Conservation (phyloP, 2,888 invertebrate genomes). For the Pandemis cinnamomeana region DNA sequence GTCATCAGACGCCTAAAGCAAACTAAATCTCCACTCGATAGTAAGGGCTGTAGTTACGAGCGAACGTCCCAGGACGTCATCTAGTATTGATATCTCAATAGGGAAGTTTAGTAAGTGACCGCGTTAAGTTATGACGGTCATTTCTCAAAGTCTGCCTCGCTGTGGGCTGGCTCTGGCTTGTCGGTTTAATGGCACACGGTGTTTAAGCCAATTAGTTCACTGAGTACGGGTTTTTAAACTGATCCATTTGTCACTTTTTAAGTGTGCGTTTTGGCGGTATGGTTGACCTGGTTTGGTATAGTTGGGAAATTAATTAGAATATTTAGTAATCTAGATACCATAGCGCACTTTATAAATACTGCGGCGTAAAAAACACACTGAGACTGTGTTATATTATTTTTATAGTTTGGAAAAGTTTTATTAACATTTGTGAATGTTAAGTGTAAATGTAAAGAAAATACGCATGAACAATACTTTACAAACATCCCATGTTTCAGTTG, state of each 20-base stretch:
- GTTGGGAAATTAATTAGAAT: background rate
- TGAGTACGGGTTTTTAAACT: slow-evolving; percentile 30
- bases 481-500: no score
- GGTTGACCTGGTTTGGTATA: background rate
- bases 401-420: no score
- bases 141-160: slow-evolving; percentile 76
- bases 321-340: background rate
- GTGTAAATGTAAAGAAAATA: no score
- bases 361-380: no score
- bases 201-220: slow-evolving; percentile 76
- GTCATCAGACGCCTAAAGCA: slow-evolving; percentile 21
- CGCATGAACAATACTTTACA: no score
- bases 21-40: slow-evolving; percentile 44
- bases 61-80: slow-evolving; percentile 72
- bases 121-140: slow-evolving; percentile 77
- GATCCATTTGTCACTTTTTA: slow-evolving; percentile 16
- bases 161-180: slow-evolving; percentile 58
- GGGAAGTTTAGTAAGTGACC: slow-evolving; percentile 81
- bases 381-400: no score
- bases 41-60: slow-evolving; percentile 65
- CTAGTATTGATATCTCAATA: slow-evolving; percentile 83
- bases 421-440: no score
- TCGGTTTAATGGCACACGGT: slow-evolving; percentile 69
- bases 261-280: background rate
- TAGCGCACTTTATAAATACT: no score